Evolutionary conservation across 2,797 vertebrate genomes (phyloP), one percentile per base, ranked within the genome.

Genomic region (Phoeniculus purpureus): DNA sequence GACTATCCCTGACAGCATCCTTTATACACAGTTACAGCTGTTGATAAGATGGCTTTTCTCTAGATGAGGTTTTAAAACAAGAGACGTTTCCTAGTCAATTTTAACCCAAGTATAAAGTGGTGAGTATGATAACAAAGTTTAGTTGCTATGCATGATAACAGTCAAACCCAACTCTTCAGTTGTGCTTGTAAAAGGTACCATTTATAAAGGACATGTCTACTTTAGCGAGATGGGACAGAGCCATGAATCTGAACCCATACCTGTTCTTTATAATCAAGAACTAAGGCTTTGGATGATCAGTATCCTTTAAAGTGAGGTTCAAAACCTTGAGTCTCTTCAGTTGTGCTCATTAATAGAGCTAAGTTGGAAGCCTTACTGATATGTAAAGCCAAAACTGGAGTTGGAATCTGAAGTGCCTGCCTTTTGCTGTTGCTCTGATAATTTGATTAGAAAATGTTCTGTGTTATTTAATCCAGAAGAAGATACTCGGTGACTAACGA

Each of bases 51-150:
- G 66, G 23, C 7, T 95, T 37, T 85, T 93, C 31, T 93, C 85
- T 92, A 89, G 75, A 92, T 29, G 51, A 90, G 31, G 71, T 43
- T 80, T 89, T 83, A 82, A 88, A 94, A 26, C 31, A 80, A 71
- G 13, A 77, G 50, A 85, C 64, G 31, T 65, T 80, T 90, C 47
- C 61, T 60, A 52, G 56, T 62, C 60, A 27, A n/a, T 37, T 74
- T 58, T 65, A 85, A 82, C 51, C 16, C 8, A 65, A 75, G 67
- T 48, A 47, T 80, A 82, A 74, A 77, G 16, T 47, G 68, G 15
- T 26, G 56, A 73, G 52, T 59, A 62, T 27, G 52, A 56, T 58
- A 74, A 75, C 71, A 55, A 58, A 7, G 65, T 92, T 87, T 85
- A 85, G 68, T 72, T 94, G 71, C 74, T 84, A 77, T 67, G 68